Evolutionary conservation across 2,113 vertebrate genomes (phyloP), one percentile per base, ranked within the genome.

Genomic region (Chascanopsetta lugubris): DNA sequence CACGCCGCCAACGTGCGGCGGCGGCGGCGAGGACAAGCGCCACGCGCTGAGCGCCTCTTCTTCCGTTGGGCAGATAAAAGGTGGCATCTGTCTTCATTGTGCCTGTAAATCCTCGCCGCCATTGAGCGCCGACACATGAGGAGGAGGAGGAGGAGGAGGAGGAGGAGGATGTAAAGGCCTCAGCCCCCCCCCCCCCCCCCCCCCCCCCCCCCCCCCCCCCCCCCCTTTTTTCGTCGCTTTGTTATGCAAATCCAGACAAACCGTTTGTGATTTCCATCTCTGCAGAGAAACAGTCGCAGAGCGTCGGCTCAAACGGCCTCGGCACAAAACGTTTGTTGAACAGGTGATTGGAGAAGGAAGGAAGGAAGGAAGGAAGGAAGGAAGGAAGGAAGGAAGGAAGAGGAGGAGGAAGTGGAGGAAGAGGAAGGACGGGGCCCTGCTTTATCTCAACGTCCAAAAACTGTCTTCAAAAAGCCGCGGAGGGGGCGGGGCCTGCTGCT

Each of bases 51-150:
- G 75, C 69, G 75, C 49, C 69, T 87, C 84, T 83, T 86, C 84
- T 83, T 86, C 85, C 81, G 80, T 89, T 90, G 73, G 77, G 82
- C 73, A 59, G 58, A 84, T 85, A 86, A 89, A 89, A 84, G 82
- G 71, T 61, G 78, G 75, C 88, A 90, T 88, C 87, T 90, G 90
- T 87, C 85, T 76, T 77, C 81, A 81, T 83, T 88, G 85, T 87
- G 75, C 1, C 59, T 26, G 60, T 50, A 72, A 82, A 80, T 79
- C 80, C 81, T 69, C 72, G 51, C 49, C 18, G 51, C 77, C 72
- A 82, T 76, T 83, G 83, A 81, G 66, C 24, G 48, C 47, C 5
- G 82, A 86, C 82, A 85, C 79, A 85, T 85, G 83, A 69, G 79
- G 87, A 82, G 75, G 75, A 76, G 49, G 70, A 85, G 61, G 61